These are phyloP conservation scores for Ploceus nigricollis DNA, from an alignment of 2,113 vertebrate species.

Conservation along the genomic window DNA sequence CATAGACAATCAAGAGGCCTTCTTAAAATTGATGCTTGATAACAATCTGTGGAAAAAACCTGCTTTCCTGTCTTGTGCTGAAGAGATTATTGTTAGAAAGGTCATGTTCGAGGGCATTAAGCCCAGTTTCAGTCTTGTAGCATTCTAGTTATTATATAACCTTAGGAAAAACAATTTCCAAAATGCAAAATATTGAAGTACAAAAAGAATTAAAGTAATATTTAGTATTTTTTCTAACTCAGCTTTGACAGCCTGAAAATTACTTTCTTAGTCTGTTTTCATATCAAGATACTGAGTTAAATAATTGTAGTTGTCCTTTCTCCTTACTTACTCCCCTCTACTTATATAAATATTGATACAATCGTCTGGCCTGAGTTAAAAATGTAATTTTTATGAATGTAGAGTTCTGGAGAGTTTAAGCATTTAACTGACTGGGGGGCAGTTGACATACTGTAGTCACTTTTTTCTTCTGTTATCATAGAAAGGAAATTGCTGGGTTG, in stretches of 20 bases:
- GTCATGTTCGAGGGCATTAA: background rate
- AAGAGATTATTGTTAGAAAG: background rate
- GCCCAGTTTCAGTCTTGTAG: background rate
- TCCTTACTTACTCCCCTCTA: background rate
- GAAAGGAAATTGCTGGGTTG: background rate
- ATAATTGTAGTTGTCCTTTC: background rate
- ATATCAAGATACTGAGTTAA: background rate
- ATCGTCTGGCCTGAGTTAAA: background rate
- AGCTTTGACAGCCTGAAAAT: background rate
- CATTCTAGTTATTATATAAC: background rate
- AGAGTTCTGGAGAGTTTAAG: background rate
- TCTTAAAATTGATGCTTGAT: background rate
- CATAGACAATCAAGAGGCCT: background rate
- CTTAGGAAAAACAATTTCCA: background rate
- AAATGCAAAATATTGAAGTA: background rate
- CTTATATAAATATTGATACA: background rate
- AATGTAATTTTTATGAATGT: background rate
- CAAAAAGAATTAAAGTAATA: background rate
- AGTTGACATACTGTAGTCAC: background rate
- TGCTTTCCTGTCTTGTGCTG: background rate
- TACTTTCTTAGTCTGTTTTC: background rate
- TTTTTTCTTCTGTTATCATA: background rate
- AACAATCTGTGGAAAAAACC: background rate
- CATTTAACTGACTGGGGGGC: background rate
- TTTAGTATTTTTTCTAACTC: background rate